Percentiles rank a stretch among this genome's conserved stretches.
Evolutionary conservation across 1,140 invertebrate species (phyloP).

Genomic region (Macrocentrus cingulum): DNA sequence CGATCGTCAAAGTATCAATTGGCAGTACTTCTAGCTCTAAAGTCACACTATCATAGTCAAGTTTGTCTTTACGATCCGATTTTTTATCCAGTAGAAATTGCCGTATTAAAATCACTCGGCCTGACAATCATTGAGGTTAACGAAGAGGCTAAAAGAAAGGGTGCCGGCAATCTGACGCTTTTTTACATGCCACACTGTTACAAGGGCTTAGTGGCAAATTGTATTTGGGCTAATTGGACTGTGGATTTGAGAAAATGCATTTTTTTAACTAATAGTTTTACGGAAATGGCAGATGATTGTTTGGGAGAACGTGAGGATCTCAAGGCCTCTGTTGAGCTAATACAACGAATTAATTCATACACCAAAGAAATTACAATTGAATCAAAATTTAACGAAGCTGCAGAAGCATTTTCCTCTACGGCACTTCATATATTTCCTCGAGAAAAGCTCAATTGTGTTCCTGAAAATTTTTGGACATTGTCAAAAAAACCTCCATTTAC

Average conservation of each 20-base stretch:
- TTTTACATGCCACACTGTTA: slow-evolving; percentile 26
- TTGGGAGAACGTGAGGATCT: neutral
- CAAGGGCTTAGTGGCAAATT: slow-evolving; percentile 21
- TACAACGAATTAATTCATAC: slow-evolving; percentile 9
- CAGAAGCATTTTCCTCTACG: slow-evolving; percentile 15
- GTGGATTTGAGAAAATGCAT: slow-evolving; percentile 16
- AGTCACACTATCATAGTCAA: slow-evolving; percentile 13
- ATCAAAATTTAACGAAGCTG: neutral
- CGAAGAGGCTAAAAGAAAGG: slow-evolving; percentile 13
- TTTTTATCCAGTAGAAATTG: slow-evolving; percentile 22
- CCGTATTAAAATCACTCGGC: slow-evolving; percentile 18
- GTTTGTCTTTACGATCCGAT: slow-evolving; percentile 22
- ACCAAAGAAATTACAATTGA: slow-evolving; percentile 11
- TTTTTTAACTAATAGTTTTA: slow-evolving; percentile 21
- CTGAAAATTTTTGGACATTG: slow-evolving; percentile 12
- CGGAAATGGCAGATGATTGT: slow-evolving; percentile 10
- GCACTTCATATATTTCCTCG: slow-evolving; percentile 19
- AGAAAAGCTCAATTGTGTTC: neutral
- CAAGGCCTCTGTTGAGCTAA: slow-evolving; percentile 17
- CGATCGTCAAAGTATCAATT: slow-evolving; percentile 17
- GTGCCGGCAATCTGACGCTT: slow-evolving; percentile 8
- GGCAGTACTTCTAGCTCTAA: slow-evolving; percentile 17
- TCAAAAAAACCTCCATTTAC: neutral
- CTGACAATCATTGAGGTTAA: slow-evolving; percentile 16
- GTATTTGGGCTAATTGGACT: slow-evolving; percentile 20